Percentiles rank a stretch among this genome's conserved stretches.
phyloP scores from a whole-genome alignment of 1,140 invertebrate genomes.

The Brevipalpus yothersi region DNA sequence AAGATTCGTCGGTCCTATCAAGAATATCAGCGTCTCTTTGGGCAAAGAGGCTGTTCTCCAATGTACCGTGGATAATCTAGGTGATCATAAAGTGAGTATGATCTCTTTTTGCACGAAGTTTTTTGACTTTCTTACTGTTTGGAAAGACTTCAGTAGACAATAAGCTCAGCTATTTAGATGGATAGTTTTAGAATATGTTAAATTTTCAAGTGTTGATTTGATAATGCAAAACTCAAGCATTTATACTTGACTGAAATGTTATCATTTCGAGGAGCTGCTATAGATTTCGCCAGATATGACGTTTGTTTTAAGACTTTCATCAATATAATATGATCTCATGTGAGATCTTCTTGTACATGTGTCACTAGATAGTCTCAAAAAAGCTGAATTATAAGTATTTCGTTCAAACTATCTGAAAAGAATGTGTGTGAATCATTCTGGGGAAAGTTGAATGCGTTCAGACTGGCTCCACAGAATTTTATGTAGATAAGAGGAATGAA shows the following conservation, averaged over 20 bases:
- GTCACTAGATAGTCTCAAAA: too few species aligned
- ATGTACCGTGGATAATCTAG: constrained; percentile 48
- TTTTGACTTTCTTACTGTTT: neutral
- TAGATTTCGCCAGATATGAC: neutral
- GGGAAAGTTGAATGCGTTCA: too few species aligned
- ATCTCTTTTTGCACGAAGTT: neutral
- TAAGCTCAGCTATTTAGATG: neutral
- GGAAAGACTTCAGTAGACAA: neutral
- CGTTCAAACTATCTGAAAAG: too few species aligned
- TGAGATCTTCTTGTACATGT: too few species aligned
- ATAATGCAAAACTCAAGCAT: neutral
- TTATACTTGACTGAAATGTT: neutral
- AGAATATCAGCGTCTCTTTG: constrained; percentile 46
- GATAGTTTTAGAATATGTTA: neutral
- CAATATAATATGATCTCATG: neutral
- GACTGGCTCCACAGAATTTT: too few species aligned
- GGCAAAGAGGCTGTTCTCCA: constrained; percentile 47
- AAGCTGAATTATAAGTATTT: too few species aligned
- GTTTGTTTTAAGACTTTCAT: neutral
- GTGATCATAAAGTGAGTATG: constrained; percentile 44
- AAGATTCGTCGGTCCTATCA: constrained; percentile 40
- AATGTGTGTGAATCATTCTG: too few species aligned
- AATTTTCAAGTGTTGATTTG: neutral
- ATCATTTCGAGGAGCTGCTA: neutral
- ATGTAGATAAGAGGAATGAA: too few species aligned